These are phyloP conservation scores for Ciona savignyi DNA, from an alignment of 23 tunicate genomes.

Conservation along the genomic window DNA sequence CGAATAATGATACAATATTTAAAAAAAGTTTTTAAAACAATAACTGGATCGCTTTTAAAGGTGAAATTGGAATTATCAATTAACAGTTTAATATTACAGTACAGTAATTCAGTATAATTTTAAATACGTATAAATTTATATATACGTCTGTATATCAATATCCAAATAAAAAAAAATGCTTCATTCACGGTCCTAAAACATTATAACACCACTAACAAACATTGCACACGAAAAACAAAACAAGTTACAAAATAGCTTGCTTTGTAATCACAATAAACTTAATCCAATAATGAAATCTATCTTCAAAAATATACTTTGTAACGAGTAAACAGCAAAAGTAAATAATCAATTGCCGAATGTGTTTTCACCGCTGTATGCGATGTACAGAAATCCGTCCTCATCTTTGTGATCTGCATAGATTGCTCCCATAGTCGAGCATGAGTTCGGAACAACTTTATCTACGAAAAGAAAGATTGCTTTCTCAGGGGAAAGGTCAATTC, in stretches of 20 bases:
- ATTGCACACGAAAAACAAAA: not conserved
- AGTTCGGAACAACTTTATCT: constrained; percentile 86
- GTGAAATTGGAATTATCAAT: not conserved
- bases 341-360: no score
- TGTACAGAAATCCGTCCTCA: constrained; percentile 97
- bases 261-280: not conserved
- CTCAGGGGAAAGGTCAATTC: constrained; percentile 90
- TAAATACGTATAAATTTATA: not conserved
- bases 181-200: not conserved
- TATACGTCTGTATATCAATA: not conserved
- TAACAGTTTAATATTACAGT: not conserved
- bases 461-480: constrained; percentile 97
- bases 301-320: not conserved
- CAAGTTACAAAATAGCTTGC: not conserved
- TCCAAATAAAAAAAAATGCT: not conserved
- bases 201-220: not conserved
- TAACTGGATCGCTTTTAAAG: no score
- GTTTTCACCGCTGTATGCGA: constrained; percentile 98
- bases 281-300: no score
- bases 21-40: not conserved
- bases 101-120: not conserved
- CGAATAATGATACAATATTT: not conserved
- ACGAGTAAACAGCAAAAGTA: not conserved
- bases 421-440: constrained; percentile 91
- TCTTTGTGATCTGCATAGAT: constrained; percentile 95